Evolutionary conservation across 1,140 invertebrate species (phyloP), one percentile per base, ranked within the genome.

Genomic region (Heliothis subflexa): DNA sequence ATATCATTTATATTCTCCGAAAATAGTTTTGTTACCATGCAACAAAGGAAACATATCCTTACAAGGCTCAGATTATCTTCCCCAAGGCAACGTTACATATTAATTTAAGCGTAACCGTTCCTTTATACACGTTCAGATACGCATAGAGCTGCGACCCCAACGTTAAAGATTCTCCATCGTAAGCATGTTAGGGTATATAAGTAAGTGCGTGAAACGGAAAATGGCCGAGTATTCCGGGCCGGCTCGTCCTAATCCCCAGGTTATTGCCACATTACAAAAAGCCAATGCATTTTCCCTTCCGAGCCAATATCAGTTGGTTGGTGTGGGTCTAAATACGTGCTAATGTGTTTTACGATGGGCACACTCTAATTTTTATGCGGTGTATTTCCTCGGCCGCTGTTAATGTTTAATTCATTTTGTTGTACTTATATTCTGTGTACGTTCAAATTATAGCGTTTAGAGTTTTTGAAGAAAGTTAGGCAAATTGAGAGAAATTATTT

Each of bases 201-300:
- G 79, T 83, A 83, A 82, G 61, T 75, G 81, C 52, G 80, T 81
- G 47, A 62, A 81, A 77, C 79, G 72, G 78, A 82, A 82, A 84
- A 87, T 79, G 78, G 83, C 75, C 79, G 73, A 79, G 88, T 82
- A 85, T 88, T 85, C 77, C 83, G 78, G 72, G 49, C 66, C 75
- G 80, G 77, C 59, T 68, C 80, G 80, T 79, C 85, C 80, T 89
- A 89, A 89, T 90, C 86, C 86, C 68, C 78, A 86, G 85, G 89
- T 90, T 93, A 92, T 93, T 82, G 89, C 81, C 83, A 86, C 85
- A 92, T 93, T 93, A 94, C 89, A 92, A 91, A 91, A 92, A 94
- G 88, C 84, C 86, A 89, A 92, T 94, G 91, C 90, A 91, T 91
- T 92, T 86, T 89, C 89, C 88, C 88, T 92, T 91, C 89, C 87